Base-by-base conservation (phyloP, 2,888 invertebrate genomes). In the Lasioglossum vierecki region DNA sequence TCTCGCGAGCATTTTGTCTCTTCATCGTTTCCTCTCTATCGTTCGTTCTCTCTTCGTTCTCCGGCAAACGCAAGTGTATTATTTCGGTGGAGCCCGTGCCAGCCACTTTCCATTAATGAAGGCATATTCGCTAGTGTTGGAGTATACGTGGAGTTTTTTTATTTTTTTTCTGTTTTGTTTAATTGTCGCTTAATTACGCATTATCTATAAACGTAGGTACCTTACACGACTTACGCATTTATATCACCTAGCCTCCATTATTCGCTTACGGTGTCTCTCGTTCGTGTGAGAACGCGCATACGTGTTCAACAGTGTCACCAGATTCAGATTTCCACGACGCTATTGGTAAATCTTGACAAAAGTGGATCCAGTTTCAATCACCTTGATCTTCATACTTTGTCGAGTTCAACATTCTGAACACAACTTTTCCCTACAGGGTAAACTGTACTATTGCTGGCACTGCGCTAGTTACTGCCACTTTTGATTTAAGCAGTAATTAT, bases 21-120 rank as follows among this genome's bases (percentile, higher is more conserved):
- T 57, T 60, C 71, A 39, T 73, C 74, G 78, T 74, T 41, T 41
- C 74, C 46, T 63, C 60, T 39, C 22, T 82, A 66, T 71, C 77
- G 71, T 60, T 75, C 60, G 70, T 39, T 70, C 82, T 72, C 63
- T 71, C 66, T 70, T 71, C 82, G 70, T 76, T 80, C 75, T 49
- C 85, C 88, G 81, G 80, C 53, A 9, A 53, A 90, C 92, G 92
- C 92, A 93, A 93, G 91, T 94, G 94, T 93, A 93, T 94, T 93
- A 93, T 94, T 68, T 93, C 90, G 91, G 92, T 92, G 93, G 93
- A 92, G 93, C 92, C 92, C 91, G 91, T 91, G 92, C 91, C 93
- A 91, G 89, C 90, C 92, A 93, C 91, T 93, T 92, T 93, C 86
- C 92, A 91, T 39, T 92, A 93, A 92, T 91, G 90, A 92, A 94